Base-by-base conservation (phyloP, 2,888 invertebrate species). In the Thymelicus acteon region DNA sequence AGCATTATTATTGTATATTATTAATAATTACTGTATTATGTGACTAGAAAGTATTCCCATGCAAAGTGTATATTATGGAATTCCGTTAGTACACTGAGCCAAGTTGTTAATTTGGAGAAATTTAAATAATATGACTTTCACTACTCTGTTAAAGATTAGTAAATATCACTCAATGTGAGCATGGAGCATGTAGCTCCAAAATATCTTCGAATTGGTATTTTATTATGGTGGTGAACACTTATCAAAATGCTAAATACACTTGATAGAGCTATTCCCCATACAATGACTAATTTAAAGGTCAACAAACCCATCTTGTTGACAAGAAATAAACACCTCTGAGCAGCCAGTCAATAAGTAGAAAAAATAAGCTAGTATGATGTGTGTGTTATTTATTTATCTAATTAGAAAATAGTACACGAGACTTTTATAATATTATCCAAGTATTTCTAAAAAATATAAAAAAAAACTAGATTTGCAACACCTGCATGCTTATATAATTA, bases 321-420 rank as follows among this genome's bases (percentile, higher is more conserved):
- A 57, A 57, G 57, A 57, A 57, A 57, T 57, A 57, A 31, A 57
- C 57, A 57, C 13, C 57, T 57, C 57, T 57, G 57, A 57, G 57
- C 37, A 57, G 0, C 31, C 31, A 31, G 37, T 37, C 57, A 57
- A 57, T 37, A 57, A 13, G 6, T 31, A 57, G 15, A 57, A 57
- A 57, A 57, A 57, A 54, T 24, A 24, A 24, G 3, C 57, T 37
- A 57, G 12, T 57, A 57, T 6, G 13, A 24, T 57, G 13, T 57
- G 31, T 37, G 4, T 37, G 37, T 31, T 31, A 57, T 31, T 57
- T 57, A 57, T 57, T 57, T 37, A 37, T 57, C 13, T 13, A 12
- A 37, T 31, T 6, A 37, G 4, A 19, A 57, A 57, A 31, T 31
- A 31, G 5, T 3, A 31, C 31, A 31, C 31, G 3, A 31, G 31